These are phyloP conservation scores for Manis crassicaudata DNA, from an alignment of 2,797 vertebrate species.

Conservation along the genomic window DNA sequence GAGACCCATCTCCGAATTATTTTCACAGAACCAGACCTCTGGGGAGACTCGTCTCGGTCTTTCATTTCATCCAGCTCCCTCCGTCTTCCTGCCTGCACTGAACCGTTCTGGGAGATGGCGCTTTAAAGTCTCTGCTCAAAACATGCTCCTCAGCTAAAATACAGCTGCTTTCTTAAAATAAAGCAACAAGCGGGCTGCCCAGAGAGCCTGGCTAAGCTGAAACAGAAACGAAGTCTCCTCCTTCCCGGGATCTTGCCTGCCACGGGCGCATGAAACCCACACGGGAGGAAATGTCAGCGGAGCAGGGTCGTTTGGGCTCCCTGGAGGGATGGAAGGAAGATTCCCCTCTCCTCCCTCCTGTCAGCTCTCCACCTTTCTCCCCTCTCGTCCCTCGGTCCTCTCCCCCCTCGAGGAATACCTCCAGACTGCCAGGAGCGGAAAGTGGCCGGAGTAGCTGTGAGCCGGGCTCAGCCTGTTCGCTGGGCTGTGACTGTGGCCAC, in stretches of 20 bases:
- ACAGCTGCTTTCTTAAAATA: conserved; percentile 57
- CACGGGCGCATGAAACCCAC: background rate
- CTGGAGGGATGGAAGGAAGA: background rate
- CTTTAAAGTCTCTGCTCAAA: conserved; percentile 47
- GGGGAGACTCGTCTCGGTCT: background rate
- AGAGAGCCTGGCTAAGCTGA: conserved; percentile 3
- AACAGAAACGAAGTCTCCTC: conserved; percentile 42
- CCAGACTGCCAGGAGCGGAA: background rate
- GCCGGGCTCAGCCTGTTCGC: background rate
- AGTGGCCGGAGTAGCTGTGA: background rate
- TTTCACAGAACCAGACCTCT: background rate
- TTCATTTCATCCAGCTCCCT: background rate
- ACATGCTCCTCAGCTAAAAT: conserved; percentile 8
- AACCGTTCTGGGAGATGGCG: conserved; percentile 36
- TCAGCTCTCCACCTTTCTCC: background rate
- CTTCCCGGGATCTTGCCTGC: background rate
- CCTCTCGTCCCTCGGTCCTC: background rate
- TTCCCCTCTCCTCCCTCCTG: background rate
- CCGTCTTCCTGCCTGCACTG: background rate
- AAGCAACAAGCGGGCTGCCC: background rate
- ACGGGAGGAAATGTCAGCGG: background rate
- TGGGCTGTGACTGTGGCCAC: background rate
- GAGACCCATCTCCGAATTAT: background rate
- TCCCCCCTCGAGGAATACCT: background rate
- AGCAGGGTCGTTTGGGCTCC: background rate